Conservation (phyloP, 1,140 invertebrate species). For the Anoplolepis gracilipes region DNA sequence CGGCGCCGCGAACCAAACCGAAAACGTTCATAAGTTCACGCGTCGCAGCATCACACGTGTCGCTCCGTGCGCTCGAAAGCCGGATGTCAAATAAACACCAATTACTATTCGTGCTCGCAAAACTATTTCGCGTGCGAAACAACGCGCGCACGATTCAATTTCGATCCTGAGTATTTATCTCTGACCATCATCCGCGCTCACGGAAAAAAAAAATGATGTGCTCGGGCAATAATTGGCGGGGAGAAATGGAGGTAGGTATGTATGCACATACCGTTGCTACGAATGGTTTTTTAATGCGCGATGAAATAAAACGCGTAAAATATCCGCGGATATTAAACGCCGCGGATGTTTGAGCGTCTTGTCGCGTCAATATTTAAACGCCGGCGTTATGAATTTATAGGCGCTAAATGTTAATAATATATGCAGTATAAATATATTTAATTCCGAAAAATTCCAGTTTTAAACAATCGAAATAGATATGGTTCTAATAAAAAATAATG, state of each 20-base stretch:
- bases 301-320: constrained; percentile 39
- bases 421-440: background rate
- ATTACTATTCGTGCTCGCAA: constrained; percentile 44
- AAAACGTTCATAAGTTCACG: constrained; percentile 58
- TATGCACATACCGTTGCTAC: background rate
- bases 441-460: background rate
- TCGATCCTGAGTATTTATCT: constrained; percentile 60
- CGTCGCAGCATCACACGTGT: constrained; percentile 43
- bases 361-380: constrained; percentile 9
- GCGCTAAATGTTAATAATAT: background rate
- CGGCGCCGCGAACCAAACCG: constrained; percentile 1
- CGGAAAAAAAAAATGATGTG: constrained; percentile 29
- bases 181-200: constrained; percentile 39
- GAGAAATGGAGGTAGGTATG: constrained; percentile 6
- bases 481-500: background rate
- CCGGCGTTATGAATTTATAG: constrained; percentile 31
- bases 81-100: constrained; percentile 61
- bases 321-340: constrained; percentile 44
- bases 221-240: constrained; percentile 21
- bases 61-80: constrained; percentile 36
- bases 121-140: constrained; percentile 53
- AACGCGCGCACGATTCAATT: constrained; percentile 52
- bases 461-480: background rate
- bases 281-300: constrained; percentile 38
- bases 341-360: constrained; percentile 22